Evolutionary conservation across 2,888 invertebrate species (phyloP).

Genomic region (Caenorhabditis wallacei): DNA sequence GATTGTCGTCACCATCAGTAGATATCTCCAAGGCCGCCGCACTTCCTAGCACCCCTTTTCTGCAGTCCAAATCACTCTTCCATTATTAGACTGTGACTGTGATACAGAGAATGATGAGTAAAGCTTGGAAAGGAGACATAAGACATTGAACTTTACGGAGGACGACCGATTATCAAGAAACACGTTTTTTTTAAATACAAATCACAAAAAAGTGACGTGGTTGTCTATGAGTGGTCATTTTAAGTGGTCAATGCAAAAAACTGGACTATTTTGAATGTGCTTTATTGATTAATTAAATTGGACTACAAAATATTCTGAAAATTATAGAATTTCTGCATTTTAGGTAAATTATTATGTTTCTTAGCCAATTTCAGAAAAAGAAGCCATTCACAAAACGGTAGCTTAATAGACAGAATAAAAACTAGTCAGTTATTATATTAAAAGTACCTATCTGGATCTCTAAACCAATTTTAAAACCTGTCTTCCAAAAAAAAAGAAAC

Average conservation of each 20-base stretch:
- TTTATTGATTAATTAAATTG: too few relatives aligned
- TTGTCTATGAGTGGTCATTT: conserved; percentile 19
- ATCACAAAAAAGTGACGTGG: conserved; percentile 38
- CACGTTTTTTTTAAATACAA: conserved; percentile 29
- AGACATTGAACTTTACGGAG: conserved; percentile 39
- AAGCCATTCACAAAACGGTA: too few relatives aligned
- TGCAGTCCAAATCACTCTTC: conserved; percentile 38
- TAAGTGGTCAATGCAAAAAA: conserved; percentile 7
- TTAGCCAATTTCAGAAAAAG: too few relatives aligned
- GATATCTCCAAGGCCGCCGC: conserved; percentile 51
- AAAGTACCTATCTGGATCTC: too few relatives aligned
- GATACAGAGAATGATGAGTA: neutral
- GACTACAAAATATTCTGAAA: too few relatives aligned
- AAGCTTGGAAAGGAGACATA: conserved; percentile 7
- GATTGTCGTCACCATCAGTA: conserved; percentile 36
- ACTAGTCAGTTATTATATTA: too few relatives aligned
- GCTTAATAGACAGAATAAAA: too few relatives aligned
- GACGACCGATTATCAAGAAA: neutral
- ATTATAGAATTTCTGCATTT: too few relatives aligned
- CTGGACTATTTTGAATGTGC: neutral
- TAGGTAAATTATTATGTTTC: too few relatives aligned
- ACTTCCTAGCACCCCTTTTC: conserved; percentile 51
- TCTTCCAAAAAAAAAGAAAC: neutral
- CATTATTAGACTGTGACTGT: neutral
- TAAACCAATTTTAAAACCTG: neutral